A percentile compares a stretch with the other conserved stretches of the same genome.
These are phyloP conservation scores for Clitarchus hookeri DNA, from an alignment of 2,888 invertebrate genomes.

Conservation along the genomic window DNA sequence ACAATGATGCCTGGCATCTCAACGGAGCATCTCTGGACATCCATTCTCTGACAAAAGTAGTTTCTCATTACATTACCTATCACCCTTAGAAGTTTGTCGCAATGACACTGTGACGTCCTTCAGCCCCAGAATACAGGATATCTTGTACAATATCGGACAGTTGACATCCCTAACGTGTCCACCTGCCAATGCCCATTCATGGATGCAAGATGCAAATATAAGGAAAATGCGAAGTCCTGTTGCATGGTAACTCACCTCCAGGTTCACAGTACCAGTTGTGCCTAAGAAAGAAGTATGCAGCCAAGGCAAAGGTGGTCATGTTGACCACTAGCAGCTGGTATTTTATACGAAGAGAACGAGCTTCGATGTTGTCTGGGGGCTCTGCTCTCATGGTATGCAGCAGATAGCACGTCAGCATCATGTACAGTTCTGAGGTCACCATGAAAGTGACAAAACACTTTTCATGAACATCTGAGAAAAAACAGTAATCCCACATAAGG, in stretches of 20 bases:
- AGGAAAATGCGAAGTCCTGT: not conserved
- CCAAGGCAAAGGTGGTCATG: constrained; percentile 72
- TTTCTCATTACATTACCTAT: too few species aligned
- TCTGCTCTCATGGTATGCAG: constrained; percentile 68
- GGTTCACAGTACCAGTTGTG: constrained; percentile 93
- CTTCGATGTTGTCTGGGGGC: constrained; percentile 63
- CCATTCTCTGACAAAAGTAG: too few species aligned
- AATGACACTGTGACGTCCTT: too few species aligned
- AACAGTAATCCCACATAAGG: constrained; percentile 17
- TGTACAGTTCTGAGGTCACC: constrained; percentile 81
- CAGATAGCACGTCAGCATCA: constrained; percentile 78
- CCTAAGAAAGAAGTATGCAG: constrained; percentile 86
- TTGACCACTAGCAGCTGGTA: constrained; percentile 74
- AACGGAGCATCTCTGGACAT: too few species aligned
- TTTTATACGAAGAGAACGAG: constrained; percentile 76
- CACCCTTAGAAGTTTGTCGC: too few species aligned
- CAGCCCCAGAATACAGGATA: too few species aligned
- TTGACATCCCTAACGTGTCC: too few species aligned
- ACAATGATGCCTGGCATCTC: too few species aligned
- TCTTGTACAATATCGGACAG: too few species aligned
- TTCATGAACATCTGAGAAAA: constrained; percentile 78
- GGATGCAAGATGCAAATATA: too few species aligned
- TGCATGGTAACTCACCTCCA: constrained; percentile 68
- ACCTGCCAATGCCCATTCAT: too few species aligned
- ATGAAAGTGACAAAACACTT: constrained; percentile 87